These are phyloP conservation scores for Danionella cerebrum DNA, from an alignment of 2,113 vertebrate genomes.

Conservation along the genomic window DNA sequence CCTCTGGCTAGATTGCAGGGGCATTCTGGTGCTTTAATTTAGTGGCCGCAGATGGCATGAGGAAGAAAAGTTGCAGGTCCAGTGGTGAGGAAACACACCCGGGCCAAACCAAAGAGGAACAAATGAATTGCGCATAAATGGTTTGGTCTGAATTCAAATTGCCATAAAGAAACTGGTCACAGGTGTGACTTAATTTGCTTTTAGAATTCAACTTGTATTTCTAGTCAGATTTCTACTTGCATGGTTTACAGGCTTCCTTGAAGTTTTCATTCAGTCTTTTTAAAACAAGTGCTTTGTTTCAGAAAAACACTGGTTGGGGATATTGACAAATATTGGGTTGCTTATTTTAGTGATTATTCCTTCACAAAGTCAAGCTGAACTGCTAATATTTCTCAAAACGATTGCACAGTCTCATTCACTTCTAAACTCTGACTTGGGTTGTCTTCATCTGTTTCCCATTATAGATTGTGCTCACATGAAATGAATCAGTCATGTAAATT, in stretches of 20 bases:
- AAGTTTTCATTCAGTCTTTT: neutral
- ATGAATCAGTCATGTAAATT: constrained; percentile 65
- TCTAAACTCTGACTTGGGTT: constrained; percentile 21
- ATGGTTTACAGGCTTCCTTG: neutral
- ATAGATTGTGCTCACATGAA: constrained; percentile 59
- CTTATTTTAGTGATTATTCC: neutral
- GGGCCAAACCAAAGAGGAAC: constrained; percentile 6
- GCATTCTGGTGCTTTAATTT: neutral
- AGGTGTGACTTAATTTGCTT: neutral
- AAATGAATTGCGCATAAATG: neutral
- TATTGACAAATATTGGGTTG: no score
- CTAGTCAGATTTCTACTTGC: neutral
- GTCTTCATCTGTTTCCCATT: constrained; percentile 38
- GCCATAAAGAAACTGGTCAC: neutral
- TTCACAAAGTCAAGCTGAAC: neutral
- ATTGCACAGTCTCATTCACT: constrained; percentile 14
- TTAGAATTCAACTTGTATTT: neutral
- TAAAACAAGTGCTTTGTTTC: no score
- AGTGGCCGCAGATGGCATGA: constrained; percentile 15
- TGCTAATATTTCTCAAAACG: constrained; percentile 10
- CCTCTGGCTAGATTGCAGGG: neutral
- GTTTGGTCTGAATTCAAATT: constrained; percentile 1
- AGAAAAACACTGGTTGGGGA: neutral
- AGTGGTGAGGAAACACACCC: constrained; percentile 16
- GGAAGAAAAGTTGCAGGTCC: constrained; percentile 15